Percentiles rank a stretch among this genome's conserved stretches.
Conservation (phyloP, 2,113 vertebrate species). For the Gobius niger region DNA sequence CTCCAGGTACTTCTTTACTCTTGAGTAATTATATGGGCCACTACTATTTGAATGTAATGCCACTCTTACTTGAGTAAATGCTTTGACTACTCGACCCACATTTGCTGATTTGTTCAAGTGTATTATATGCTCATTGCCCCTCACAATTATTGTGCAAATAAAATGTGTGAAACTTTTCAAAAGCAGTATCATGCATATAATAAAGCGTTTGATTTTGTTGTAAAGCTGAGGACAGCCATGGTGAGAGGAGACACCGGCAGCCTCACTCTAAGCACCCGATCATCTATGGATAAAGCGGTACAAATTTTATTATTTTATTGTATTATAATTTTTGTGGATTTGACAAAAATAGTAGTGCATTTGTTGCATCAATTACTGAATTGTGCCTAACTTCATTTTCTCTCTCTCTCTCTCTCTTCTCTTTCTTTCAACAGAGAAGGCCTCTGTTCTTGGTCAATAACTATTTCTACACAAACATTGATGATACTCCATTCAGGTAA, state of each 20-base stretch:
- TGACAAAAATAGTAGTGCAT: not conserved
- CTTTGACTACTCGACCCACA: no score
- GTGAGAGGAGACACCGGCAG: conserved; percentile 90
- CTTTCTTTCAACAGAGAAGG: conserved; percentile 78
- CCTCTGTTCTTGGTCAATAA: conserved; percentile 88
- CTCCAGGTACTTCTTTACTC: no score
- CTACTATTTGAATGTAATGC: no score
- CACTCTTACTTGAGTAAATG: no score
- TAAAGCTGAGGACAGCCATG: conserved; percentile 91
- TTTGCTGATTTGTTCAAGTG: no score
- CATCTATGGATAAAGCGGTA: conserved; percentile 90
- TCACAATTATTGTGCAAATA: not conserved
- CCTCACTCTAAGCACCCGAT: conserved; percentile 82
- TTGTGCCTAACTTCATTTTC: not conserved
- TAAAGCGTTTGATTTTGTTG: not conserved
- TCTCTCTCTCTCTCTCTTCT: not conserved
- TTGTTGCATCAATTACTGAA: not conserved
- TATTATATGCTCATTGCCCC: no score
- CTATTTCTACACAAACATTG: conserved; percentile 93
- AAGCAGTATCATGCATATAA: not conserved
- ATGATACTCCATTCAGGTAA: conserved; percentile 93
- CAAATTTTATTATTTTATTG: conserved; percentile 42
- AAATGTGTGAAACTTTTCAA: not conserved
- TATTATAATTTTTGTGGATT: not conserved
- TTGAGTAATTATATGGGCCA: no score